Base-by-base conservation (phyloP, 2,888 invertebrate species). In the Bimastos eiseni region DNA sequence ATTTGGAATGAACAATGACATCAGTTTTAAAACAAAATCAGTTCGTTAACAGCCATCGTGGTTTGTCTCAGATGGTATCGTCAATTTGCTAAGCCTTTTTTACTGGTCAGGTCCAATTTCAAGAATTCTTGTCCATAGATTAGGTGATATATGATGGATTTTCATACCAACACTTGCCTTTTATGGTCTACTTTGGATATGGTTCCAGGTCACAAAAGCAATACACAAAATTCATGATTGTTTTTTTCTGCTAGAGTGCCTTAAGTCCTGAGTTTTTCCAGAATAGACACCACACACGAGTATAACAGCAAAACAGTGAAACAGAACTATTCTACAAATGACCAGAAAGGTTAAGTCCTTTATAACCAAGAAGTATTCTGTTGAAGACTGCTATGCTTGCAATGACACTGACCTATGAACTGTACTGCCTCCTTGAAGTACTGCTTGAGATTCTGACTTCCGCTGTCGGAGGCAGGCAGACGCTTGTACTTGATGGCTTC, bases 341-440 rank as follows among this genome's bases (percentile, higher is more conserved):
- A 44, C 11, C 55, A 70, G n/a, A 70, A 70, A 70, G 4, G 17
- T 4, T 3, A 24, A 49, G 24, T 21, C 21, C 15, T 21, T 1
- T 21, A 4, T 21, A 49, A 1, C 24, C 8, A 49, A 24, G 24
- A 49, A 41, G 41, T 41, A 6, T 41, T 11, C 70, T n/a, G 70
- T 1, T 30, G 70, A 70, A 70, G 70, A 30, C 19, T 5, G 6
- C 19, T 49, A 15, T n/a, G n/a, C n/a, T 49, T 49, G 49, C 49
- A 49, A 6, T 21, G 15, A 24, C 17, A 70, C 70, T 70, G 70
- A 97, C 97, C 97, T 94, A 97, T 97, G 95, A 97, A 97, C 94
- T 97, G 96, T 95, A 97, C 97, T 93, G 97, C 97, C 95, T 97
- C 97, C 94, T 97, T 97, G 96, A 97, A 97, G 96, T 97, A 97